phyloP scores from a whole-genome alignment of 2,113 vertebrate species.

The Monarcha castaneiventris region DNA sequence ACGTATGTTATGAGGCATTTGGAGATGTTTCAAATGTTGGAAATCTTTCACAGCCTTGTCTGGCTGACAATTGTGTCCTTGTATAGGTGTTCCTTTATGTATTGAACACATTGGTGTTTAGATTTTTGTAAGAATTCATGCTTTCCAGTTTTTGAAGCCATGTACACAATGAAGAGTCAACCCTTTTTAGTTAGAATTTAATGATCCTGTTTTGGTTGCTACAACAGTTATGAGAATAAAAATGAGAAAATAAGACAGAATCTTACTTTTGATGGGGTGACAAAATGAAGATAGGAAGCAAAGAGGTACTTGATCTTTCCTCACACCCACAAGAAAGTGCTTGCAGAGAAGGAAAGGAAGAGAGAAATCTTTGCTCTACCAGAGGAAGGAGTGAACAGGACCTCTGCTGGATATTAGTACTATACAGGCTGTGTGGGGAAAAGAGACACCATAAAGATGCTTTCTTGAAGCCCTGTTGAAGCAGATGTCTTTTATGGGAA shows the following conservation, averaged over 20 bases:
- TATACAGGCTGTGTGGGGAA: not conserved
- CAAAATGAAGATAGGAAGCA: not conserved
- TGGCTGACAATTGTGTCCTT: not conserved
- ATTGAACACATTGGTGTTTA: not conserved
- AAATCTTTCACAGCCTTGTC: not conserved
- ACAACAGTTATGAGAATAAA: not conserved
- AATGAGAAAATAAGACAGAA: not conserved
- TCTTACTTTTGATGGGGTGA: not conserved
- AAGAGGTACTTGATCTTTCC: not conserved
- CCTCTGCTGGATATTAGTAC: not conserved
- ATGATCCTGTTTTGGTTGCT: not conserved
- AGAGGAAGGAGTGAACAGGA: not conserved
- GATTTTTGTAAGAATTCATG: not conserved
- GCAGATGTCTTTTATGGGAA: not conserved
- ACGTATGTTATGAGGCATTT: slow-evolving; percentile 54
- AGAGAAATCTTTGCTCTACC: not conserved
- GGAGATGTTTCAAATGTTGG: slow-evolving; percentile 47
- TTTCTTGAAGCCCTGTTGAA: not conserved
- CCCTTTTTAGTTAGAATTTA: not conserved
- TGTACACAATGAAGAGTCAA: not conserved
- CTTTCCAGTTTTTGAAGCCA: not conserved
- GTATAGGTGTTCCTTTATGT: not conserved
- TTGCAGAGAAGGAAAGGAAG: not conserved
- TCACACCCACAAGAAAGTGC: not conserved
- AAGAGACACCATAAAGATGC: not conserved